Evolutionary conservation across 64 coral and sea anemone genomes (phyloP).

Genomic region (Cladopsammia gracilis): DNA sequence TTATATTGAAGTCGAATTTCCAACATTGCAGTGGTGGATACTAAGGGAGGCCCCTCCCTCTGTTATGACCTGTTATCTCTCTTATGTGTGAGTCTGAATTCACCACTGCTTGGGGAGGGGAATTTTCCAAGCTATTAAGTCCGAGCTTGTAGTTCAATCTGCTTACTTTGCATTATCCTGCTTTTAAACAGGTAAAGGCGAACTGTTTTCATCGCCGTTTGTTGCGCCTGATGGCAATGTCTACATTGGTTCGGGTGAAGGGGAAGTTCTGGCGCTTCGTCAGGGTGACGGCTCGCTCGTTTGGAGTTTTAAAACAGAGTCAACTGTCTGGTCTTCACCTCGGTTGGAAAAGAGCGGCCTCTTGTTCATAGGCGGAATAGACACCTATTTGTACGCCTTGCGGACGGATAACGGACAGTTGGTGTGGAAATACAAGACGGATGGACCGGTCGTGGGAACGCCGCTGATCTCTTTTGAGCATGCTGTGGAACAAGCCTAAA

Average conservation of each 20-base stretch:
- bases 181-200: constrained; percentile 68
- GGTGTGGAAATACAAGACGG: constrained; percentile 92
- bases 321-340: constrained; percentile 65
- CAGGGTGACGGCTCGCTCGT: constrained; percentile 71
- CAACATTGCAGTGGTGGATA: too few species aligned
- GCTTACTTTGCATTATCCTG: background rate
- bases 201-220: constrained; percentile 88
- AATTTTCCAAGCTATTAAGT: too few species aligned
- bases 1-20: too few species aligned
- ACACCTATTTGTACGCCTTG: constrained; percentile 84
- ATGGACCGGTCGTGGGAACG: constrained; percentile 91
- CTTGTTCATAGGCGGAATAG: constrained; percentile 79
- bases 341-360: constrained; percentile 52
- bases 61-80: too few species aligned
- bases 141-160: too few species aligned
- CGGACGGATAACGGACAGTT: constrained; percentile 65
- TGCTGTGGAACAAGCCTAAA: constrained; percentile 37
- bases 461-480: constrained; percentile 76
- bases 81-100: too few species aligned
- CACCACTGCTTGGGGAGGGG: too few species aligned
- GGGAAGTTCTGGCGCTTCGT: constrained; percentile 81
- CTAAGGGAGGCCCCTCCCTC: too few species aligned
- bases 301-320: constrained; percentile 89
- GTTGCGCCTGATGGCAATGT: constrained; percentile 68
- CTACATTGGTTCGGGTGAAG: constrained; percentile 89